Conservation (phyloP, 2,888 invertebrate species). For the Flexamia atlantica region DNA sequence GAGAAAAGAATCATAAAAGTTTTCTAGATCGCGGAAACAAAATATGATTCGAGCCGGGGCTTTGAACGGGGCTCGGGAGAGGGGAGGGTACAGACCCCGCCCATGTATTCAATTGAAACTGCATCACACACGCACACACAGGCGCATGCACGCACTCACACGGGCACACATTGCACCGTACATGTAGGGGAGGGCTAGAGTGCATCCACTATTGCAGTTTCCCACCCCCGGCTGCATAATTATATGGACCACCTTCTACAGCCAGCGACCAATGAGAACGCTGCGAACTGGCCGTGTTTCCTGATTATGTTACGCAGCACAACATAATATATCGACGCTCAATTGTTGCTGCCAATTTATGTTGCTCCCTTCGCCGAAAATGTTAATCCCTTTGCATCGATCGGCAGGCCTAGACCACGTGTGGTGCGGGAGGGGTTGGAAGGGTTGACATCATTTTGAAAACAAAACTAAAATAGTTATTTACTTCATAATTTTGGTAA, state of each 20-base stretch:
- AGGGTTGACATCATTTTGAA: no score
- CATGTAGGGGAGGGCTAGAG: slow-evolving; percentile 52
- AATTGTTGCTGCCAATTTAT: slow-evolving; percentile 61
- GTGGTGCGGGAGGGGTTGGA: not conserved
- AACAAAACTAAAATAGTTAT: no score
- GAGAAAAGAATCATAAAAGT: slow-evolving; percentile 24
- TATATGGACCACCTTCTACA: slow-evolving; percentile 63
- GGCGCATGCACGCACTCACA: not conserved
- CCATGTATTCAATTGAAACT: slow-evolving; percentile 64
- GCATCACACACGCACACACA: slow-evolving; percentile 30
- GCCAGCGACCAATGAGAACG: slow-evolving; percentile 67
- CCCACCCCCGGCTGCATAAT: slow-evolving; percentile 64
- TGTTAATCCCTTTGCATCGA: slow-evolving; percentile 61
- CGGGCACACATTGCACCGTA: slow-evolving; percentile 47
- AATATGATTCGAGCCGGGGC: not conserved
- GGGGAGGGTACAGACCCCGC: slow-evolving; percentile 45
- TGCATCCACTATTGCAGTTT: slow-evolving; percentile 62
- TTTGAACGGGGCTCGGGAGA: not conserved
- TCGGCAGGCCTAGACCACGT: slow-evolving; percentile 26
- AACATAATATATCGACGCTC: slow-evolving; percentile 63
- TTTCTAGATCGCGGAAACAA: slow-evolving; percentile 29
- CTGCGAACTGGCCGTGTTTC: slow-evolving; percentile 60
- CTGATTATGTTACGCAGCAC: slow-evolving; percentile 63
- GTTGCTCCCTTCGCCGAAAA: slow-evolving; percentile 62
- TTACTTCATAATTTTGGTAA: no score